Evolutionary conservation across 1,140 invertebrate species (phyloP), one percentile per base, ranked within the genome.

Genomic region (Anthonomus grandis): DNA sequence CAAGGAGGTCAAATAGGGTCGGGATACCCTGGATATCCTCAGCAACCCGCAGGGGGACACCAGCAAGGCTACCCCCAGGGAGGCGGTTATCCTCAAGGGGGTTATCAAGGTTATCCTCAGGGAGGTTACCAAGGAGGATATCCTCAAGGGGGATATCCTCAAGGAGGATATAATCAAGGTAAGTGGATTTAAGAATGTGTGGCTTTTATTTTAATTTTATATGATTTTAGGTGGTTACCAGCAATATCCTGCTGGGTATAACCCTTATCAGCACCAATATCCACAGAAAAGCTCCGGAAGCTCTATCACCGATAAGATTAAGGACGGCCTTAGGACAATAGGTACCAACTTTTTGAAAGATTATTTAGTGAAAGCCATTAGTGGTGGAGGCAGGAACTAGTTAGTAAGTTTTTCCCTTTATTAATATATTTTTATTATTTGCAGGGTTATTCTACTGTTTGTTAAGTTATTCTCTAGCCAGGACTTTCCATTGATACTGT

Each of bases 391-490:
- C n/a, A 13, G 45, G 19, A 48, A 50, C 13, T 50, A 57, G 36
- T 15, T 17, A 31, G 27, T 4, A 9, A 37, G 2, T n/a, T n/a
- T n/a, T n/a, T n/a, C n/a, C n/a, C n/a, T n/a, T n/a, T n/a, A n/a
- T n/a, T n/a, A n/a, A n/a, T n/a, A n/a, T n/a, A n/a, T n/a, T n/a
- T 37, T 38, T 56, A 39, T 59, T 47, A 45, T 57, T 63, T 63
- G 39, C 62, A 63, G 62, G 62, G 62, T 59, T 63, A 63, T 63
- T 63, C 57, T 63, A 57, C 55, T 34, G 55, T 36, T 17, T 59
- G 38, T 15, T 54, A 55, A 48, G 45, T 45, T 59, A 50, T 55
- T 62, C 45, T 49, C 52, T 59, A 59, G 45, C 57, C 38, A 59
- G 56, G 51, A 62, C 44, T 34, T 56, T 58, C 23, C 52, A 54